Conservation (phyloP, 2,888 invertebrate species). For the Argyresthia goedartella region DNA sequence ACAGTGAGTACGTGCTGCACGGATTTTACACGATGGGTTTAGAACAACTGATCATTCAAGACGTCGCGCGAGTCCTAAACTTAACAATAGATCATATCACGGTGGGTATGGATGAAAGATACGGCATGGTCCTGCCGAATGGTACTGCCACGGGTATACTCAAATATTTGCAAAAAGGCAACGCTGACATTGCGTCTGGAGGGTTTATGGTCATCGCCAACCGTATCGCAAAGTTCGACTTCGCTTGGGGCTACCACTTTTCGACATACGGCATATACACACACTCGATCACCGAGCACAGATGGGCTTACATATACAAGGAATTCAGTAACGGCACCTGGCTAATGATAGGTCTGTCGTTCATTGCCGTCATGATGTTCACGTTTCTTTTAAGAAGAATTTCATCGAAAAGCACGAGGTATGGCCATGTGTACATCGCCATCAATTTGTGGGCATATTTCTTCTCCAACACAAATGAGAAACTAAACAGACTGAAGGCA, state of each 20-base stretch:
- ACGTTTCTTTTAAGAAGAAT: not conserved
- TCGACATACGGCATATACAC: slow-evolving; percentile 3
- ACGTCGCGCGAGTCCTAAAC: not conserved
- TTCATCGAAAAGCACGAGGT: not conserved
- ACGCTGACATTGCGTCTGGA: slow-evolving; percentile 10
- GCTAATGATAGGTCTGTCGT: not conserved
- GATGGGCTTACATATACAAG: slow-evolving; percentile 9
- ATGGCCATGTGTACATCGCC: not conserved
- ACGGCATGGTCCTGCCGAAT: not conserved
- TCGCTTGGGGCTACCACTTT: slow-evolving; percentile 7
- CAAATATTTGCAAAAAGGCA: slow-evolving; percentile 1
- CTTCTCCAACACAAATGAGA: slow-evolving; percentile 5
- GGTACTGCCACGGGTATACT: slow-evolving; percentile 8
- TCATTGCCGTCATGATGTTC: not conserved
- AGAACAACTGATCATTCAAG: slow-evolving; percentile 4
- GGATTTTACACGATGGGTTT: not conserved
- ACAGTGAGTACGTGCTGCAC: not conserved
- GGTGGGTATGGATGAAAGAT: not conserved
- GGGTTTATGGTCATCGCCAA: slow-evolving; percentile 9
- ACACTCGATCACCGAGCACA: not conserved
- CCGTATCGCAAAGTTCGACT: slow-evolving; percentile 10
- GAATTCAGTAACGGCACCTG: slow-evolving; percentile 5
- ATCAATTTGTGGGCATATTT: slow-evolving; percentile 12
- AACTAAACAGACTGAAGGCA: slow-evolving; percentile 2
- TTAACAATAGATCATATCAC: not conserved